A percentile compares a stretch with the other conserved stretches of the same genome.
These are phyloP conservation scores for Tor tambroides DNA, from an alignment of 2,113 vertebrate species.

Conservation along the genomic window DNA sequence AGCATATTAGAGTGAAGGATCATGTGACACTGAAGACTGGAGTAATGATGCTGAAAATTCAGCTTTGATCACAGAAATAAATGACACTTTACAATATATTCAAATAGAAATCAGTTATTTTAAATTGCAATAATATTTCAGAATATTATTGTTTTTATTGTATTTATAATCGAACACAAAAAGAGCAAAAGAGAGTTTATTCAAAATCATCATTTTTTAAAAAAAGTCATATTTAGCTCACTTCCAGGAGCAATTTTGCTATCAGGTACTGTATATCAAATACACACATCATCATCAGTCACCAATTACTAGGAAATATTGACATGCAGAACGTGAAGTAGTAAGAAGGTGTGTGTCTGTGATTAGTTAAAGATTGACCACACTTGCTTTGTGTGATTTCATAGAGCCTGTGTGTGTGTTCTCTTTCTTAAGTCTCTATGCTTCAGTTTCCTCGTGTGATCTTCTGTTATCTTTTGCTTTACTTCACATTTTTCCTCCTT, in stretches of 20 bases:
- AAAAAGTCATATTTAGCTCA: neutral
- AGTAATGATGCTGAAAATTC: no score
- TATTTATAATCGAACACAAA: neutral
- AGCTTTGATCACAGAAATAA: no score
- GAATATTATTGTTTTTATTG: no score
- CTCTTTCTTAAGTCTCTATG: constrained; percentile 53
- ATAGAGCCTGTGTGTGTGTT: neutral
- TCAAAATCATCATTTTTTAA: neutral
- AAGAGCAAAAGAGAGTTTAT: neutral
- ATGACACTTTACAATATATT: no score
- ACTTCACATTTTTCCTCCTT: constrained; percentile 42
- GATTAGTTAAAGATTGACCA: constrained; percentile 3
- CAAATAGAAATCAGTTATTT: no score
- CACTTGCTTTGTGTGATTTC: neutral
- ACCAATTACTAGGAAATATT: neutral
- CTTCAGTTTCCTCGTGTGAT: neutral
- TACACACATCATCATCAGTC: neutral
- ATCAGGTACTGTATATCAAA: neutral
- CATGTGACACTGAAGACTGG: no score
- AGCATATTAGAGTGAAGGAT: no score
- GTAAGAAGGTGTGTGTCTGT: neutral
- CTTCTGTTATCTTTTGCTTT: constrained; percentile 29
- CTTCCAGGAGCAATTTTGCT: neutral
- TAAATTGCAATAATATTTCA: no score
- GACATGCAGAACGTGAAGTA: neutral